Percentiles rank a stretch among this genome's conserved stretches.
Evolutionary conservation across 1,140 invertebrate species (phyloP).

Genomic region (Arctopsyche grandis): DNA sequence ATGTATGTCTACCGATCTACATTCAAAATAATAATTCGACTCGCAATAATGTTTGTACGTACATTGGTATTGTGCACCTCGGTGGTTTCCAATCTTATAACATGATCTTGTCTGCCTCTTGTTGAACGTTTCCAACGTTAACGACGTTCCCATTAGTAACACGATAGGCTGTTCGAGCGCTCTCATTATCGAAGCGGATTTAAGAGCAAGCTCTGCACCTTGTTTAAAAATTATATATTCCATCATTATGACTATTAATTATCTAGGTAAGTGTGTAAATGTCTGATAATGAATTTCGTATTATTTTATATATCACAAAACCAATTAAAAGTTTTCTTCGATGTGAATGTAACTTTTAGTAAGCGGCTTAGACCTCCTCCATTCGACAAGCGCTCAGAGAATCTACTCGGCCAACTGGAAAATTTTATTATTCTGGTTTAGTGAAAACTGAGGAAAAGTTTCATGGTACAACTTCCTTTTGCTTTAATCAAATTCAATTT

Average conservation of each 20-base stretch:
- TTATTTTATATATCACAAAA: background rate
- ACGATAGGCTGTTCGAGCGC: conserved; percentile 15
- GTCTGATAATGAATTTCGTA: too few species aligned
- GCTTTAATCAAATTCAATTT: conserved; percentile 15
- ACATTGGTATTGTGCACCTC: background rate
- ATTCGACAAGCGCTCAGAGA: conserved; percentile 5
- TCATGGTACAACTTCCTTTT: conserved; percentile 1
- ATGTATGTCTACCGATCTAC: too few species aligned
- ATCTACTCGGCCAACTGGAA: conserved; percentile 23
- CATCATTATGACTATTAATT: background rate
- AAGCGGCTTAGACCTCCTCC: conserved; percentile 3
- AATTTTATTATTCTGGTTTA: conserved; percentile 22
- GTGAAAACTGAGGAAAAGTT: conserved; percentile 17
- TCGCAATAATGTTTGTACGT: too few species aligned
- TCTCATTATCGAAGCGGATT: background rate
- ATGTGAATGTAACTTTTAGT: conserved; percentile 11
- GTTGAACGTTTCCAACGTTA: background rate
- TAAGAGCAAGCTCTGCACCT: background rate
- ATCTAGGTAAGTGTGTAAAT: too few species aligned
- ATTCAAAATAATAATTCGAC: too few species aligned
- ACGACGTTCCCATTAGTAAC: conserved; percentile 18
- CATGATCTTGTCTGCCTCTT: background rate
- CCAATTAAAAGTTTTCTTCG: conserved; percentile 27
- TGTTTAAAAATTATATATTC: background rate
- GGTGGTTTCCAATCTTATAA: background rate